These are phyloP conservation scores for Gavia stellata DNA, from an alignment of 2,113 vertebrate species.

Conservation along the genomic window DNA sequence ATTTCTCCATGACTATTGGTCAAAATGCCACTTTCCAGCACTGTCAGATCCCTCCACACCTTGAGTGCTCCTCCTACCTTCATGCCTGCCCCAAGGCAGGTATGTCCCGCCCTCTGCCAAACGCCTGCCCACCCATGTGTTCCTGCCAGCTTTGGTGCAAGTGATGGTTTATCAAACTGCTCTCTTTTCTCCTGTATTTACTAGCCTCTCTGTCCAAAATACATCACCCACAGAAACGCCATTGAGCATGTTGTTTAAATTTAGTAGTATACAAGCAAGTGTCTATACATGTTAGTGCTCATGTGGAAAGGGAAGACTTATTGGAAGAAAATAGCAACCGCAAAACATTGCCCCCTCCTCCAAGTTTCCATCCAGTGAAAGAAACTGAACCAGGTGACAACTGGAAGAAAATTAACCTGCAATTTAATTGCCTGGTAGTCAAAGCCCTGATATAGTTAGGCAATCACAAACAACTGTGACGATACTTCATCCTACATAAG, in stretches of 20 bases:
- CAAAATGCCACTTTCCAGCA: not conserved
- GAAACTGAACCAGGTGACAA: not conserved
- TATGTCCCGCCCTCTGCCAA: not conserved
- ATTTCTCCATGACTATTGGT: not conserved
- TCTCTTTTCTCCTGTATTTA: not conserved
- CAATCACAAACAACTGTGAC: not conserved
- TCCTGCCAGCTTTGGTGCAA: not conserved
- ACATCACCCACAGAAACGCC: too few species aligned
- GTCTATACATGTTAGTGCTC: not conserved
- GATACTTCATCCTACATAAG: not conserved
- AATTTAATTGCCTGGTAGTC: too few species aligned
- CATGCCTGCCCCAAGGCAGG: too few species aligned
- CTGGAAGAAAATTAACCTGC: not conserved
- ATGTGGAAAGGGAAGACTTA: not conserved
- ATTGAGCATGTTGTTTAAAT: not conserved
- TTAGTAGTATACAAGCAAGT: not conserved
- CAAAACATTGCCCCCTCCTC: not conserved
- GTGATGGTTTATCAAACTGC: not conserved
- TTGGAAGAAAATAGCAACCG: not conserved
- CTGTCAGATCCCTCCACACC: not conserved
- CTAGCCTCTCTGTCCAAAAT: not conserved
- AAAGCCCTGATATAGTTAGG: not conserved
- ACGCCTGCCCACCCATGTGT: fast-evolving
- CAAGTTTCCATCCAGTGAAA: not conserved
- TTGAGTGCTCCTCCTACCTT: not conserved